Evolutionary conservation across 2,113 vertebrate genomes (phyloP).

Genomic region (Sylvietta virens): DNA sequence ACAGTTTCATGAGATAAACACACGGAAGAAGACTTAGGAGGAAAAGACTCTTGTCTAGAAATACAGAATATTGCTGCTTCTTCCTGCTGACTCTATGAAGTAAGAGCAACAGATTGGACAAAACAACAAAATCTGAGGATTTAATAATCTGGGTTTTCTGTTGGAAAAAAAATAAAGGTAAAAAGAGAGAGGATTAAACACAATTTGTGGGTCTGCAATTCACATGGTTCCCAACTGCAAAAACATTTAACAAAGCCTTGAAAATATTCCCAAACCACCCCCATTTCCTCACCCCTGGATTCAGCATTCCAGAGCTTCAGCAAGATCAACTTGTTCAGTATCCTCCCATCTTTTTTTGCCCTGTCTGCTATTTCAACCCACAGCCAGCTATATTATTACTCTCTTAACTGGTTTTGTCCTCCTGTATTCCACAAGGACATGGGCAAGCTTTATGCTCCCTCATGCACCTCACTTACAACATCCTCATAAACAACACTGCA

Average conservation of each 20-base stretch:
- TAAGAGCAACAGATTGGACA: neutral
- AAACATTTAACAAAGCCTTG: neutral
- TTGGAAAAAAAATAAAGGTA: neutral
- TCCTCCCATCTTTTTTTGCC: neutral
- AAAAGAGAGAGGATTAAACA: neutral
- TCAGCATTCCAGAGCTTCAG: neutral
- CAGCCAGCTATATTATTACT: neutral
- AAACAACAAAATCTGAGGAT: accelerated
- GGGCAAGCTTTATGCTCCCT: neutral
- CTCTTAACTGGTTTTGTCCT: neutral
- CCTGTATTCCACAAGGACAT: neutral
- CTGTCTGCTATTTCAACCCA: neutral
- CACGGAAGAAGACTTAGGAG: neutral
- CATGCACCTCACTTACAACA: neutral
- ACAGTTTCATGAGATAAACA: neutral
- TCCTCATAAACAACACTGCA: neutral
- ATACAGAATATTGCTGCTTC: neutral
- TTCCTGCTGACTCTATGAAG: neutral
- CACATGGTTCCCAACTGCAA: neutral
- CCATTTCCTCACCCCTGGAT: neutral
- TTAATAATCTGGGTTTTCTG: neutral
- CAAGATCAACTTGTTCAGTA: neutral
- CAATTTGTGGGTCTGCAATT: neutral
- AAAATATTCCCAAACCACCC: neutral
- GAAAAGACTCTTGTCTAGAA: neutral